A percentile compares a stretch with the other conserved stretches of the same genome.
Evolutionary conservation across 1,140 invertebrate species (phyloP).

Genomic region (Platyura marginata): DNA sequence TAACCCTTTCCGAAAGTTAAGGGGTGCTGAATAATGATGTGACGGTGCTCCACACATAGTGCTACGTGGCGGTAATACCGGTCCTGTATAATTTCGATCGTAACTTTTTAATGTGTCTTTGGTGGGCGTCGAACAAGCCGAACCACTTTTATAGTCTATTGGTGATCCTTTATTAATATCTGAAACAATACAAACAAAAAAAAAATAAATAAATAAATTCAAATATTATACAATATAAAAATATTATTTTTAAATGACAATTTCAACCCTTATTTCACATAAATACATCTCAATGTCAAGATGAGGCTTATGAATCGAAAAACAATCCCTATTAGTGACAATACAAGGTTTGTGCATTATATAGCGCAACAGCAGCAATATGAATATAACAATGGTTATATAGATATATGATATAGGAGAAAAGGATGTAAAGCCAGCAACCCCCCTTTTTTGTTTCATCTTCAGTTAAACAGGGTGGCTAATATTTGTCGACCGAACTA

Average conservation of each 20-base stretch:
- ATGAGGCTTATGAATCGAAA: background rate
- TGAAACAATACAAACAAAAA: conserved; percentile 28
- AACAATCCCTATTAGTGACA: background rate
- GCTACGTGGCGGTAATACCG: conserved; percentile 53
- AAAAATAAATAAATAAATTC: conserved; percentile 2
- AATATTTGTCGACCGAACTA: too few species aligned
- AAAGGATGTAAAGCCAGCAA: too few species aligned
- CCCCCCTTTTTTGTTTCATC: too few species aligned
- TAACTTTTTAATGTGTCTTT: conserved; percentile 38
- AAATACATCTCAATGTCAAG: background rate
- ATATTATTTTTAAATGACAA: too few species aligned
- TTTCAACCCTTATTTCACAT: too few species aligned
- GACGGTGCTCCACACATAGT: conserved; percentile 32
- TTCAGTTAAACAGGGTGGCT: too few species aligned
- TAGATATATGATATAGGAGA: too few species aligned
- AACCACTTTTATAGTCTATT: conserved; percentile 58
- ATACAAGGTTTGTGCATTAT: background rate
- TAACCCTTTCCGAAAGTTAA: conserved; percentile 72
- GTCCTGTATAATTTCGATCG: conserved; percentile 38
- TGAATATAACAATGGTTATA: too few species aligned
- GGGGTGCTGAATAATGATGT: conserved; percentile 22
- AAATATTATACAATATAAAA: too few species aligned
- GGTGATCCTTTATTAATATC: conserved; percentile 75
- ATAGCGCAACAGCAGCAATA: background rate
- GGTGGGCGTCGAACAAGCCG: conserved; percentile 24